phyloP scores from a whole-genome alignment of 2,888 invertebrate species.

The Gandaritis pyraliata region DNA sequence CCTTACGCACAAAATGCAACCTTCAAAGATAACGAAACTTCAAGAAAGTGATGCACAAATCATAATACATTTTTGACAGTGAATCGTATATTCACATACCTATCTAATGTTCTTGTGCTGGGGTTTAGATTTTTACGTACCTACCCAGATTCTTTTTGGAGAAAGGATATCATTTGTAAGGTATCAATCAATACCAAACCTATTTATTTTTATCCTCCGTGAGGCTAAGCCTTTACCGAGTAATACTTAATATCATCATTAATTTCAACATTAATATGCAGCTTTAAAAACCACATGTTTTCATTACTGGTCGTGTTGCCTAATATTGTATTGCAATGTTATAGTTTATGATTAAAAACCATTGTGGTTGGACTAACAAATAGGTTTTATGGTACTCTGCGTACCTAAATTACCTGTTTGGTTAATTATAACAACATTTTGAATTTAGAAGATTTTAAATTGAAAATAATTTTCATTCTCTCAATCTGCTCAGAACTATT shows the following conservation, averaged over 20 bases:
- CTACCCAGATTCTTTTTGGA: no score
- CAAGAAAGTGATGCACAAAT: no score
- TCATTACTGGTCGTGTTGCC: slow-evolving; percentile 64
- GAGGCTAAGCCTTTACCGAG: slow-evolving; percentile 54
- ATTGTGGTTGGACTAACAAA: slow-evolving; percentile 39
- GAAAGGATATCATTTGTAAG: no score
- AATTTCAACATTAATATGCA: slow-evolving; percentile 79
- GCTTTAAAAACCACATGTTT: slow-evolving; percentile 82
- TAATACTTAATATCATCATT: slow-evolving; percentile 74
- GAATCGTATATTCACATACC: no score
- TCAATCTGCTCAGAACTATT: no score
- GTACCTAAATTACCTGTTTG: slow-evolving; percentile 11
- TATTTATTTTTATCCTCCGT: neutral
- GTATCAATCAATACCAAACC: no score
- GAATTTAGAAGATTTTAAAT: slow-evolving; percentile 4
- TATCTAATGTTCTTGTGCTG: no score
- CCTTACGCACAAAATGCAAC: no score
- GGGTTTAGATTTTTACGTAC: no score
- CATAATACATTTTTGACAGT: no score
- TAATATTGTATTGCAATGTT: slow-evolving; percentile 64
- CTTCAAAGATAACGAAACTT: no score
- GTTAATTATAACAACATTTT: slow-evolving; percentile 15
- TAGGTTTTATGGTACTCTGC: slow-evolving; percentile 29
- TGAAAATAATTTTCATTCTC: no score
- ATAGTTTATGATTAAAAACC: slow-evolving; percentile 58